Conservation (phyloP, 1,140 invertebrate species). For the Araneus ventricosus region DNA sequence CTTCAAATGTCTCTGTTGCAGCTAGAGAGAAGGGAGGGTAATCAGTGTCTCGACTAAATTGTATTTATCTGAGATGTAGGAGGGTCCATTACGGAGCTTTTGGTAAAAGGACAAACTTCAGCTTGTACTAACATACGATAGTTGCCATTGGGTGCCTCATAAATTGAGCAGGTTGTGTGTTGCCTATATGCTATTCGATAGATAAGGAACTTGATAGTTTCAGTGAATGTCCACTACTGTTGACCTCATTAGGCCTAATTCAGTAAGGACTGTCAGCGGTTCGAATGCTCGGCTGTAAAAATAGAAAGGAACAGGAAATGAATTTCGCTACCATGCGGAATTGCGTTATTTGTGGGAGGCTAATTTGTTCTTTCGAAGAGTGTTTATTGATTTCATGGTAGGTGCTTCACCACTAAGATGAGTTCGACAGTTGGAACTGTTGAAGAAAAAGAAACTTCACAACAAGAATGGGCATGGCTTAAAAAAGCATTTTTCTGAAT, state of each 20-base stretch:
- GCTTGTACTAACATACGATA: conserved; percentile 51
- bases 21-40: conserved; percentile 24
- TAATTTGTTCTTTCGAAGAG: too few species aligned
- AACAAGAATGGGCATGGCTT: too few species aligned
- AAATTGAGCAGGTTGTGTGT: conserved; percentile 33
- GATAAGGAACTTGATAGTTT: conserved; percentile 17
- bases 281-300: neutral
- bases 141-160: conserved; percentile 43
- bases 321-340: neutral
- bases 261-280: conserved; percentile 5
- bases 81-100: conserved; percentile 52
- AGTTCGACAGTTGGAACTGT: too few species aligned
- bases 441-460: too few species aligned
- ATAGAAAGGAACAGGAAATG: neutral
- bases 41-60: conserved; percentile 59
- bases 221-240: conserved; percentile 15
- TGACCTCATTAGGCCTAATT: conserved; percentile 25
- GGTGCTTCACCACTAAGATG: too few species aligned
- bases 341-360: neutral
- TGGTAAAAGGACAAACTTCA: conserved; percentile 59
- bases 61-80: conserved; percentile 61
- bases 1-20: conserved; percentile 42
- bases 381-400: too few species aligned
- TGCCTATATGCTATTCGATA: conserved; percentile 2
- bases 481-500: too few species aligned